phyloP scores from a whole-genome alignment of 2,113 vertebrate genomes.

The Apodemus sylvaticus region DNA sequence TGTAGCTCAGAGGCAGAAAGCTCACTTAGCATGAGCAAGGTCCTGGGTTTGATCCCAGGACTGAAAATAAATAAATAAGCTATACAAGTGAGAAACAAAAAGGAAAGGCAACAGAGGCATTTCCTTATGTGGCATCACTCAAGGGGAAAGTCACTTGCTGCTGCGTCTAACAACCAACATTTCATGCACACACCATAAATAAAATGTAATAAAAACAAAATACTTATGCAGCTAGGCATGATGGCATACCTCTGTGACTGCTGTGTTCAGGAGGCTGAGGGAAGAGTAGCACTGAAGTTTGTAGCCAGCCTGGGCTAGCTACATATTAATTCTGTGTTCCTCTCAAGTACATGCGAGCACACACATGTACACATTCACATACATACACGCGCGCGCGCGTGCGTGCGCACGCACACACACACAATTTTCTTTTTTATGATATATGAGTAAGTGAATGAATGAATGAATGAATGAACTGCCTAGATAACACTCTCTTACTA shows the following conservation, averaged over 20 bases:
- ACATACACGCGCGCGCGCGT: neutral
- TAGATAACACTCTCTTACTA: neutral
- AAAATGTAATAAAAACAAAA: neutral
- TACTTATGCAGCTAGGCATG: neutral
- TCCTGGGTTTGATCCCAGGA: neutral
- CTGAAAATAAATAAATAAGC: neutral
- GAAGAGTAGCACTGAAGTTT: neutral
- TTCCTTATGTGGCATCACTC: neutral
- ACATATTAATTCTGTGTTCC: neutral
- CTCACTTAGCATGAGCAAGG: neutral
- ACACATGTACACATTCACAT: too few species aligned
- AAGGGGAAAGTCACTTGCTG: neutral
- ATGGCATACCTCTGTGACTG: too few species aligned
- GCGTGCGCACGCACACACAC: neutral
- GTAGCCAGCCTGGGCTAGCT: neutral
- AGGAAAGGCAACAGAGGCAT: neutral
- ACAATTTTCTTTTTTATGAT: neutral
- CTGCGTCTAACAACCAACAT: neutral
- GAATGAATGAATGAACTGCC: neutral
- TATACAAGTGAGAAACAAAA: neutral
- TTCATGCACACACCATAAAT: neutral
- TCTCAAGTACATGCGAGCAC: neutral
- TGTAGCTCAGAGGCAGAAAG: neutral
- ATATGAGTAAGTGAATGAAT: neutral
- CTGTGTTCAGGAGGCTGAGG: neutral